These are phyloP conservation scores for Odocoileus virginianus DNA, from an alignment of 2,113 vertebrate genomes.

Conservation along the genomic window DNA sequence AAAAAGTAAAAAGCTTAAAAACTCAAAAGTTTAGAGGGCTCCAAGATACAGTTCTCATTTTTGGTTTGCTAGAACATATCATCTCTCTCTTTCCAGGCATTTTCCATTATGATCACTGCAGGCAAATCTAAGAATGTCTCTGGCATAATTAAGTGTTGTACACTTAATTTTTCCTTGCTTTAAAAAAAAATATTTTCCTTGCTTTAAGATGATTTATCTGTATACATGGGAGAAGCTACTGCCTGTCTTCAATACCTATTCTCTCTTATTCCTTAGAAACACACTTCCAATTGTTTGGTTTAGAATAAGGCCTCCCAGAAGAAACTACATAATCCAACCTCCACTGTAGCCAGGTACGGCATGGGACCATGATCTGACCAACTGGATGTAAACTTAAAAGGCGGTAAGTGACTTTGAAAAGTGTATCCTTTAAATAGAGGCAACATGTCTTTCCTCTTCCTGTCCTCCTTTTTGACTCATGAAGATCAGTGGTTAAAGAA, in stretches of 20 bases:
- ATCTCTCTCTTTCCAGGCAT: background rate
- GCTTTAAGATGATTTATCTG: background rate
- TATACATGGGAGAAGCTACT: background rate
- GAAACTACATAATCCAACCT: background rate
- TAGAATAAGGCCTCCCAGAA: background rate
- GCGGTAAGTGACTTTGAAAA: background rate
- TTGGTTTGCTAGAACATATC: background rate
- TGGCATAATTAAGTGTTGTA: background rate
- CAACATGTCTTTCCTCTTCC: background rate
- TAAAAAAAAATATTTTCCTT: background rate
- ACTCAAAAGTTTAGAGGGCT: background rate
- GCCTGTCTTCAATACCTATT: background rate
- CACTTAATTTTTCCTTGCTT: background rate
- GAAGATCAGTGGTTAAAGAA: background rate
- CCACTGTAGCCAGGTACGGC: background rate
- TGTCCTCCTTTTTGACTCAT: background rate
- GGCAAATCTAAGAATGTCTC: background rate
- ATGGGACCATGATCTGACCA: background rate
- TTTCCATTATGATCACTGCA: background rate
- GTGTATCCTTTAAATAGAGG: background rate
- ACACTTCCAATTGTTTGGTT: background rate
- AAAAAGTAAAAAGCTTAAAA: conserved; percentile 1
- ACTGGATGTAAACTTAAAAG: background rate
- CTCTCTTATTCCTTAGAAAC: background rate
- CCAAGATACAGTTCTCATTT: background rate